phyloP scores from a whole-genome alignment of 2,888 invertebrate genomes.

The Disparrhopalites patrizii region DNA sequence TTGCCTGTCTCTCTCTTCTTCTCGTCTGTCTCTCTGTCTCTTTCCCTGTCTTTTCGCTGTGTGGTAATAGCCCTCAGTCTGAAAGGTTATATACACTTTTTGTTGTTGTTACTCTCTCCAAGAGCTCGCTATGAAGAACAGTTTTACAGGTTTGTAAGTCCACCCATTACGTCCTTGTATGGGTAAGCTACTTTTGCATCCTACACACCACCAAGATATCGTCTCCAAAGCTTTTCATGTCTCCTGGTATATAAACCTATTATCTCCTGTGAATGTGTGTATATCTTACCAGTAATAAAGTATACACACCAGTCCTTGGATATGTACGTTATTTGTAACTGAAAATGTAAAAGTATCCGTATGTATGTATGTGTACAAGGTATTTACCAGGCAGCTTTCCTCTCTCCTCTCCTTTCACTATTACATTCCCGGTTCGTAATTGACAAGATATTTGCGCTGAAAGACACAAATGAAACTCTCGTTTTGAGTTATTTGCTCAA shows the following conservation, averaged over 20 bases:
- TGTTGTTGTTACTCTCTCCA: no score
- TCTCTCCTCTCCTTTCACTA: not conserved
- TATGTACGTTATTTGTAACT: no score
- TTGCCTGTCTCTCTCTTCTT: not conserved
- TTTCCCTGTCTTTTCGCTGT: no score
- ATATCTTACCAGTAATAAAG: no score
- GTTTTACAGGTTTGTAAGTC: constrained; percentile 42
- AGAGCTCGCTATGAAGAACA: not conserved
- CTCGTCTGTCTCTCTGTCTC: not conserved
- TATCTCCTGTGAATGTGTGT: no score
- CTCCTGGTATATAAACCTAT: no score
- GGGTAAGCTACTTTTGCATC: constrained; percentile 49
- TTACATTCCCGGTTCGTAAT: not conserved
- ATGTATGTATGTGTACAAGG: no score
- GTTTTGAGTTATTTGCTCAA: constrained; percentile 3
- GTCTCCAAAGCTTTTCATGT: constrained; percentile 4
- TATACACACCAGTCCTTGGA: no score
- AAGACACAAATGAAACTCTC: not conserved
- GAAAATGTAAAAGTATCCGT: no score
- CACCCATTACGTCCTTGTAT: constrained; percentile 49
- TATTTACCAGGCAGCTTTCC: not conserved
- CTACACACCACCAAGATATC: constrained; percentile 42
- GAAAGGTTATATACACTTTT: not conserved
- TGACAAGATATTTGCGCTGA: constrained; percentile 3
- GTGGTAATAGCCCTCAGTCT: no score